Evolutionary conservation across 2,888 invertebrate genomes (phyloP).

Genomic region (Nomada lathburiana): DNA sequence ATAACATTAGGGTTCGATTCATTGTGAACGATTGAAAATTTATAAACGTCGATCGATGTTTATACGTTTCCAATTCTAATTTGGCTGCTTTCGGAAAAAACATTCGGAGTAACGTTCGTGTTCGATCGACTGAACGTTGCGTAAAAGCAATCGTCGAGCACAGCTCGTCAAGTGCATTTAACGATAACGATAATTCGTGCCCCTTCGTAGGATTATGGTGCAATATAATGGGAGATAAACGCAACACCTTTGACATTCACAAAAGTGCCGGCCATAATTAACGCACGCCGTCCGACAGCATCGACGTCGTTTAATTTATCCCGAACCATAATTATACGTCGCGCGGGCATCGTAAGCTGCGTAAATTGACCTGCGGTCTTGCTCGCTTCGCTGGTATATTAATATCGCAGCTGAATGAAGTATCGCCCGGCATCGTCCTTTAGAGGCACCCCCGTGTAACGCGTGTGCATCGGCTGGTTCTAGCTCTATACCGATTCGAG

Average conservation of each 20-base stretch:
- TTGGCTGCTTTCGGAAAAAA: no score
- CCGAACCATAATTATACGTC: slow-evolving; percentile 16
- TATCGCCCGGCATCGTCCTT: slow-evolving; percentile 16
- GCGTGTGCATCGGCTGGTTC: slow-evolving; percentile 4
- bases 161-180: no score
- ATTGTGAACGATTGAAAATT: not conserved
- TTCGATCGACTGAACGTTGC: no score
- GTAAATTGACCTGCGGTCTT: slow-evolving; percentile 49
- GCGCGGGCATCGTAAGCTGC: slow-evolving; percentile 27
- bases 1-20: not conserved
- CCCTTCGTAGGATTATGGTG: not conserved
- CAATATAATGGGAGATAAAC: not conserved
- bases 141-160: no score
- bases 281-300: not conserved
- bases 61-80: no score
- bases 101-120: no score
- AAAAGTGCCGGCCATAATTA: slow-evolving; percentile 21
- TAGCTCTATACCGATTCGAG: slow-evolving; percentile 25
- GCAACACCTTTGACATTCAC: slow-evolving; percentile 19
- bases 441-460: slow-evolving; percentile 30
- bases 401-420: slow-evolving; percentile 35
- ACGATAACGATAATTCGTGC: no score
- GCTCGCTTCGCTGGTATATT: slow-evolving; percentile 34
- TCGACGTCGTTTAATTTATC: slow-evolving; percentile 16
- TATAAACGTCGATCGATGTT: no score